Evolutionary conservation across 2,888 invertebrate genomes (phyloP).

Genomic region (Agrochola macilenta): DNA sequence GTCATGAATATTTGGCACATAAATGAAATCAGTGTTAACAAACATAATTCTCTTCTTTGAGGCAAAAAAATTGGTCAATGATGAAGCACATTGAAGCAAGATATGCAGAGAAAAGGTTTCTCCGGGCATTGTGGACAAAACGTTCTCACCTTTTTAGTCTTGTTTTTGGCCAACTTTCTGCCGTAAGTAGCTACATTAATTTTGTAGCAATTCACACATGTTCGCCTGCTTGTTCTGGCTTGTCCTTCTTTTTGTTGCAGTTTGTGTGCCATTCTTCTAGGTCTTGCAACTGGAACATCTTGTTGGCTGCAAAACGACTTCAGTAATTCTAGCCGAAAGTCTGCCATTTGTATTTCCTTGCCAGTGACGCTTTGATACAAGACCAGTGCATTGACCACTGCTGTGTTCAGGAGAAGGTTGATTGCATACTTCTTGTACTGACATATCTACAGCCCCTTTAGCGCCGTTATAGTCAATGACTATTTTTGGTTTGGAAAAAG

Average conservation of each 20-base stretch:
- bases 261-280: constrained; percentile 39
- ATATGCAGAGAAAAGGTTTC: constrained; percentile 43
- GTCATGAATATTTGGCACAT: constrained; percentile 32
- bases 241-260: constrained; percentile 46
- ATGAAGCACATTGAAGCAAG: constrained; percentile 49
- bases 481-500: constrained; percentile 8
- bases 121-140: constrained; percentile 44
- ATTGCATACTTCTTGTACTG: constrained; percentile 49
- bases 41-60: constrained; percentile 26
- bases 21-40: constrained; percentile 40
- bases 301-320: constrained; percentile 37
- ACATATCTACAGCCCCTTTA: constrained; percentile 40
- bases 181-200: constrained; percentile 32
- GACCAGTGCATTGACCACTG: constrained; percentile 43
- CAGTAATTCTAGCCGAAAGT: constrained; percentile 41
- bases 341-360: constrained; percentile 49
- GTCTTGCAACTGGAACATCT: constrained; percentile 42
- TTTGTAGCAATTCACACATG: constrained; percentile 45
- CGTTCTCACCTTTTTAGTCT: constrained; percentile 43
- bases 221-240: constrained; percentile 41
- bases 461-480: constrained; percentile 16
- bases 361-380: constrained; percentile 43
- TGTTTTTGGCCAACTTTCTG: constrained; percentile 48
- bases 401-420: constrained; percentile 44
- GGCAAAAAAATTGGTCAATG: not conserved